Base-by-base conservation (phyloP, 2,113 vertebrate genomes). In the Setophaga coronata region DNA sequence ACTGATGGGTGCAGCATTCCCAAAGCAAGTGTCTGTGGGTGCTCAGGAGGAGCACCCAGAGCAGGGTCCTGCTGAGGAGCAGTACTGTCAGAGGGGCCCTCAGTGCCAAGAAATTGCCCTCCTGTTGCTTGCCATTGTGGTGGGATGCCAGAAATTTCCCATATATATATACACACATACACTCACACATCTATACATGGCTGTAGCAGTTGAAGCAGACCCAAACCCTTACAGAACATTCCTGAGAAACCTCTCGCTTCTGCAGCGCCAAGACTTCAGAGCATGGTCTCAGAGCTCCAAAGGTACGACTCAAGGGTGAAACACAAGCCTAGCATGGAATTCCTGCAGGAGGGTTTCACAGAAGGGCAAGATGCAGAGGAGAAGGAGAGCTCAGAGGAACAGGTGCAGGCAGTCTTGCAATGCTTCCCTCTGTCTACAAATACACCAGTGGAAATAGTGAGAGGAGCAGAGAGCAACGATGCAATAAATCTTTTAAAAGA, bases 401-500 rank as follows among this genome's bases (percentile, higher is more conserved):
- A 97, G 96, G 94, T 97, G 96, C 95, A 82, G 77, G 93, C 76
- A 0, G 62, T 90, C 85, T 90, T 90, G 96, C 89, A 86, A 92
- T 88, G 58, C 89, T 95, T 94, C 62, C 48, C 61, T 64, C 0
- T 4, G 6, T 89, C 96, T 67, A 82, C 95, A 97, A 97, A 96
- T 97, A 95, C 83, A 43, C 70, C 76, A 61, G 73, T 96, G 93
- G 96, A 97, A 97, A 97, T 60, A 96, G 83, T 93, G 91, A 97
- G 93, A 86, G 94, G 67, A 94, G 84, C 87, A 93, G 91, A 54
- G 73, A 93, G 89, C 89, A 95, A 93, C 38, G 95, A 83, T 92
- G 93, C 93, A 95, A 83, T 95, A 95, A 95, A 95, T 96, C 95
- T 96, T 96, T 96, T 94, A 94, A 95, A 96, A 96, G 96, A 96